These are phyloP conservation scores for Hippopotamyrus pictus DNA, from an alignment of 2,797 vertebrate genomes.

Conservation along the genomic window DNA sequence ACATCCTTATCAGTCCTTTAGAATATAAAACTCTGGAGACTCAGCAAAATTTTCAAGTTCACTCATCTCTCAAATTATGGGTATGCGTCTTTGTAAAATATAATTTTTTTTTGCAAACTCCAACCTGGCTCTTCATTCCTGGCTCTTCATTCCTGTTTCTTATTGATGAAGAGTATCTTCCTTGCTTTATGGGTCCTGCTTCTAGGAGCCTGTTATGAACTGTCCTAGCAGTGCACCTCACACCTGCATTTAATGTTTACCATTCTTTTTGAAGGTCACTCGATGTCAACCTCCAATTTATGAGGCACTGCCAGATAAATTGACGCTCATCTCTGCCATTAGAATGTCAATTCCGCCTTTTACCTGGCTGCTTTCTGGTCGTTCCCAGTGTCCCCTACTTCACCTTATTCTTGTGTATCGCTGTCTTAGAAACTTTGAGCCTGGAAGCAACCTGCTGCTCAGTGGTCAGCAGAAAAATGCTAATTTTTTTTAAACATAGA, in stretches of 20 bases:
- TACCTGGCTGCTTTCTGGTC: too few relatives aligned
- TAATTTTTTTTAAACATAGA: too few relatives aligned
- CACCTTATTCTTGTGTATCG: too few relatives aligned
- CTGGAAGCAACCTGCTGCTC: too few relatives aligned
- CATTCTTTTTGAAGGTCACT: neutral
- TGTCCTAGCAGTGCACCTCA: neutral
- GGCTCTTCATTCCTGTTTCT: neutral
- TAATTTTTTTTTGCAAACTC: neutral
- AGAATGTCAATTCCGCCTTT: too few relatives aligned
- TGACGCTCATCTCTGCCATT: too few relatives aligned
- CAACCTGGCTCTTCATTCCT: neutral
- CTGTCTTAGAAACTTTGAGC: too few relatives aligned
- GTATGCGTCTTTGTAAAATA: neutral
- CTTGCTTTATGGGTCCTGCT: neutral
- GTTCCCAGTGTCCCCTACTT: too few relatives aligned
- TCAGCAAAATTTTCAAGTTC: neutral
- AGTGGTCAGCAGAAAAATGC: too few relatives aligned
- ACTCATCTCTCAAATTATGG: neutral
- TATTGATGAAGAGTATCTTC: neutral
- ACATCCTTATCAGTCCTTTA: neutral
- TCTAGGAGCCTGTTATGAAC: neutral
- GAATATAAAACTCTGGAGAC: neutral
- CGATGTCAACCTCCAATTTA: too few relatives aligned
- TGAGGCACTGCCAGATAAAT: too few relatives aligned
- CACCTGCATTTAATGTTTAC: neutral